Percentiles rank a stretch among this genome's conserved stretches.
These are phyloP conservation scores for Xanthia togata DNA, from an alignment of 2,888 invertebrate genomes.

Conservation along the genomic window DNA sequence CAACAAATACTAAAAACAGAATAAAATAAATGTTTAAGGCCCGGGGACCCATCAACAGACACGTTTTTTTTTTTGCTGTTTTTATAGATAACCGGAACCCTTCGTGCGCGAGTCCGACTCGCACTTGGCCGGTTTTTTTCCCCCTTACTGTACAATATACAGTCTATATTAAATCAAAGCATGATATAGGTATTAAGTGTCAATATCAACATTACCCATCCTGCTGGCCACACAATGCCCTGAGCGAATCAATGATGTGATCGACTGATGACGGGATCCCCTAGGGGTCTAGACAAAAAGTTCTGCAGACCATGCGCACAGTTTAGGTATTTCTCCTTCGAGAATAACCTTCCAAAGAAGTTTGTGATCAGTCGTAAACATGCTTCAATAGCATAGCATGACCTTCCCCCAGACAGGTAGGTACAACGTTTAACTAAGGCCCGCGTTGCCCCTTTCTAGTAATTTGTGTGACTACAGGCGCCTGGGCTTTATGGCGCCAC, in stretches of 20 bases:
- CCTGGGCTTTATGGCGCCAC: conserved; percentile 30
- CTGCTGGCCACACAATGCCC: too few species aligned
- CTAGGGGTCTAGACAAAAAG: not conserved
- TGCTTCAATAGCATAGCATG: not conserved
- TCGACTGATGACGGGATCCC: too few species aligned
- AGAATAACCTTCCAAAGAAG: not conserved
- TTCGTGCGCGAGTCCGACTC: too few species aligned
- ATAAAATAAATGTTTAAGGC: too few species aligned
- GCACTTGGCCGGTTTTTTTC: too few species aligned
- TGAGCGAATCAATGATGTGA: not conserved
- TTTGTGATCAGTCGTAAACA: conserved; percentile 2
- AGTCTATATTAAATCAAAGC: not conserved
- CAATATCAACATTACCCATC: not conserved
- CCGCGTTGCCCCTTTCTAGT: not conserved
- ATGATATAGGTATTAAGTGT: not conserved
- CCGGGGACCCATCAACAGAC: too few species aligned
- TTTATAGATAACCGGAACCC: too few species aligned
- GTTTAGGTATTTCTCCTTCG: not conserved
- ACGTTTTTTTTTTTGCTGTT: too few species aligned
- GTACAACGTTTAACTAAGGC: conserved; percentile 19
- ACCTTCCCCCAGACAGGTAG: not conserved
- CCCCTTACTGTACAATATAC: not conserved
- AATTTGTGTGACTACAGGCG: conserved; percentile 34
- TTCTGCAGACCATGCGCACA: too few species aligned
- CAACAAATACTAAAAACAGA: too few species aligned